A percentile compares a stretch with the other conserved stretches of the same genome.
Conservation (phyloP, 2,113 vertebrate genomes). For the Menidia beryllina region DNA sequence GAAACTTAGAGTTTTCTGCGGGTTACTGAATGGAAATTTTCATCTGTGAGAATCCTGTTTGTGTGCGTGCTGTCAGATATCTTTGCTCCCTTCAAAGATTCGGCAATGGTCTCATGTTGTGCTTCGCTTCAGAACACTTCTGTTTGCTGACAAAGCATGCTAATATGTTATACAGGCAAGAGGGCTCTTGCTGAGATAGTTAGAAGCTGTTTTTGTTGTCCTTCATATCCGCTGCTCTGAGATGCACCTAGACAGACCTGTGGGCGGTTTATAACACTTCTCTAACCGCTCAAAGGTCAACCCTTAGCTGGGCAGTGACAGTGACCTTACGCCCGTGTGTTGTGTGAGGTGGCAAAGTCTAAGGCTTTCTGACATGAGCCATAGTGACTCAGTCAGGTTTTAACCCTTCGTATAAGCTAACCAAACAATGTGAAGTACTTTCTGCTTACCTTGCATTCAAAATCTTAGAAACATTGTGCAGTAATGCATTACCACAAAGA, state of each 20-base stretch:
- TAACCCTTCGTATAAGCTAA: constrained; percentile 47
- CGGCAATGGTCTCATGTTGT: constrained; percentile 22
- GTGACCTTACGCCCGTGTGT: constrained; percentile 59
- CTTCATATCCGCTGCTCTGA: constrained; percentile 21
- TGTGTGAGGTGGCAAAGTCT: constrained; percentile 56
- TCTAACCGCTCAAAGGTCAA: constrained; percentile 71
- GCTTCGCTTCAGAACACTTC: constrained; percentile 8
- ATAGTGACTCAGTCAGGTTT: constrained; percentile 61
- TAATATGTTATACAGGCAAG: constrained; percentile 25
- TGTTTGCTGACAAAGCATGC: constrained; percentile 38
- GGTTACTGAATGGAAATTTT: not conserved
- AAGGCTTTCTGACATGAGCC: constrained; percentile 64
- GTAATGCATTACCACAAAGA: too few species aligned
- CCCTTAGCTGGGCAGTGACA: constrained; percentile 55
- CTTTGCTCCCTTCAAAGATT: constrained; percentile 5
- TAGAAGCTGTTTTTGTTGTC: constrained; percentile 51
- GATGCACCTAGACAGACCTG: constrained; percentile 36
- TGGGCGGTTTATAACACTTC: constrained; percentile 49
- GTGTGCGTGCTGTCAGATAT: not conserved
- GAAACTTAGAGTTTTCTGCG: not conserved
- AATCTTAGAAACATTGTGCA: constrained; percentile 45
- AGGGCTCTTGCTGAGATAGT: constrained; percentile 15
- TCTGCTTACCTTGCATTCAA: constrained; percentile 31
- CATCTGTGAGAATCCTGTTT: not conserved
- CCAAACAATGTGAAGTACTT: constrained; percentile 36